phyloP scores from a whole-genome alignment of 2,797 vertebrate species.

The Sciurus carolinensis region DNA sequence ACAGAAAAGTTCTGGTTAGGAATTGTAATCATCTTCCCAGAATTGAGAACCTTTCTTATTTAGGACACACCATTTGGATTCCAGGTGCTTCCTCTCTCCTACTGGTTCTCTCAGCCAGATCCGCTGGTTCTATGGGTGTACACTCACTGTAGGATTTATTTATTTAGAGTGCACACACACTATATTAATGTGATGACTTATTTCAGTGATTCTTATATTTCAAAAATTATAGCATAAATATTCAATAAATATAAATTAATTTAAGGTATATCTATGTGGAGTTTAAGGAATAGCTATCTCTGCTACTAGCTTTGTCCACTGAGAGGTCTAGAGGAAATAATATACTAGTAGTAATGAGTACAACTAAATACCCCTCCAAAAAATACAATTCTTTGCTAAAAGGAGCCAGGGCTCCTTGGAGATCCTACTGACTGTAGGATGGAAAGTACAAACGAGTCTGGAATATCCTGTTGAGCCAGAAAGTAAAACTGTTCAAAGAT shows the following conservation, averaged over 20 bases:
- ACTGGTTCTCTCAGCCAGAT: neutral
- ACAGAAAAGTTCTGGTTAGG: conserved; percentile 38
- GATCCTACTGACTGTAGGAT: neutral
- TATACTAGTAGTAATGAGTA: neutral
- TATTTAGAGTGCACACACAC: neutral
- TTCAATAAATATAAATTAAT: neutral
- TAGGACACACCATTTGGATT: conserved; percentile 16
- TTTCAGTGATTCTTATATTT: conserved; percentile 46
- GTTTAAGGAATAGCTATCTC: neutral
- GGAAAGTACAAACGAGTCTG: neutral
- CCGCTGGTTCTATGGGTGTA: neutral
- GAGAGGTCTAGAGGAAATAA: neutral
- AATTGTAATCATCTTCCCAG: conserved; percentile 41
- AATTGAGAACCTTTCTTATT: conserved; percentile 1
- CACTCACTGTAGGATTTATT: neutral
- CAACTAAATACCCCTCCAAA: neutral
- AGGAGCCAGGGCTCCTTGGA: neutral
- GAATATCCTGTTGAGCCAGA: neutral
- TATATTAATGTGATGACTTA: conserved; percentile 25
- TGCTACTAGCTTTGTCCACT: neutral
- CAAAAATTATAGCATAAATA: conserved; percentile 2
- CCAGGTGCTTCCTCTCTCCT: neutral
- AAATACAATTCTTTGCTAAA: conserved; percentile 3
- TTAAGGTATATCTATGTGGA: neutral
- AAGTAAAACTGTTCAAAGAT: conserved; percentile 20